Conservation (phyloP, 2,113 vertebrate genomes). For the Todiramphus saurophagus region DNA sequence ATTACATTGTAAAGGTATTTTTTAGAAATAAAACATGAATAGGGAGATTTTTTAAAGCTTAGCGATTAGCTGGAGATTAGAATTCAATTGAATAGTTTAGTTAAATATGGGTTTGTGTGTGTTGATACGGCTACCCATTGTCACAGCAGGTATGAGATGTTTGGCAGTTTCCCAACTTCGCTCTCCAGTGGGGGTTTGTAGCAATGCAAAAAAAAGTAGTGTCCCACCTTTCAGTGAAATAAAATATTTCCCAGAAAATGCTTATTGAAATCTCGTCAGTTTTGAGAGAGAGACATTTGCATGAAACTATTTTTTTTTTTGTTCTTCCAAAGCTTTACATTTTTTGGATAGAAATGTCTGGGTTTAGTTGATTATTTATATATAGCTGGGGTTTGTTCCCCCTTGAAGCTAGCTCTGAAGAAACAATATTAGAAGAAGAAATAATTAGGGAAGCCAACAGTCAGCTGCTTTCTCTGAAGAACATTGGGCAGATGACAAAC, state of each 20-base stretch:
- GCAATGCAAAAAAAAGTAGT: background rate
- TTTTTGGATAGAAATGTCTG: background rate
- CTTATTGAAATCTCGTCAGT: background rate
- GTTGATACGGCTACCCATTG: slow-evolving; percentile 44
- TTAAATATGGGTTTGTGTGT: slow-evolving; percentile 38
- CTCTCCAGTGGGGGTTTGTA: background rate
- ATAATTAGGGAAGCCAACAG: slow-evolving; percentile 15
- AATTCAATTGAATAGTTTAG: slow-evolving; percentile 56
- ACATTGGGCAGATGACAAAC: slow-evolving; percentile 39
- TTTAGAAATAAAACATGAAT: slow-evolving; percentile 59
- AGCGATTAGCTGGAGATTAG: slow-evolving; percentile 55
- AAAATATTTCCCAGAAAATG: background rate
- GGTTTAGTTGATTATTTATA: background rate
- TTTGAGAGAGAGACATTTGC: background rate
- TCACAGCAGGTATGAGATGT: slow-evolving; percentile 49
- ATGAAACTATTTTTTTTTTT: background rate
- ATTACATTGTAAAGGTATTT: slow-evolving; percentile 48
- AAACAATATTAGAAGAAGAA: slow-evolving; percentile 33
- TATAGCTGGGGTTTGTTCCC: background rate
- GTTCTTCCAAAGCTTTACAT: background rate
- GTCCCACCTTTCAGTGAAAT: background rate
- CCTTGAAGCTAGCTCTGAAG: background rate
- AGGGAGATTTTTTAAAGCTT: background rate
- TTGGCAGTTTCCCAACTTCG: slow-evolving; percentile 52
- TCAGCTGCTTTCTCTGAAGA: slow-evolving; percentile 30